Evolutionary conservation across 2,888 invertebrate genomes (phyloP), one percentile per base, ranked within the genome.

Genomic region (Cataglyphis rosenhaueri): DNA sequence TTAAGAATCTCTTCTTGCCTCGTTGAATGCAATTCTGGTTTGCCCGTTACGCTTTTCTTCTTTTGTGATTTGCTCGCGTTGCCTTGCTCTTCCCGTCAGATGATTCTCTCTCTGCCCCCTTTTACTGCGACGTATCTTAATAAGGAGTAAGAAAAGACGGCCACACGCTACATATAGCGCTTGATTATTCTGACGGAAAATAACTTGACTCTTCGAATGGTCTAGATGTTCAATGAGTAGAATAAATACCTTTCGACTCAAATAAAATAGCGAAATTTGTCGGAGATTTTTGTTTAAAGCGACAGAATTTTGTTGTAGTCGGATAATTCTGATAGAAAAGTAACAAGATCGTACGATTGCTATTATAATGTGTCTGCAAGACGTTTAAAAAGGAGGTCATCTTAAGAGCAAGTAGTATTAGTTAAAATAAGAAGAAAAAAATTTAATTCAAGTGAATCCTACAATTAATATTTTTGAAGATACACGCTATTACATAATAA

Each of bases 1-100:
- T 66, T 55, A 52, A 82, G 82, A 66, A 73, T 44, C 73, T 74
- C 64, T 82, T 73, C 74, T 82, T 83, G 82, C 73, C 55, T 48
- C 48, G 52, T 41, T 66, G 66, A 62, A 52, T 73, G 73, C 82
- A 61, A 83, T 66, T 66, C 62, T 32, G 48, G n/a, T 59, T 32
- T 41, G 59, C 25, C 76, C 66, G 59, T 82, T 66, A 66, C 66
- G 82, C 59, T 78, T 68, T 65, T 55, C 55, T 55, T 21, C 75
- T 32, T 21, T n/a, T 8, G 57, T 74, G 55, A 44, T 65, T 81
- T 59, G 64, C 57, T 83, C 65, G 55, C 81, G 59, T 35, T 81
- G 65, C 65, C 65, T 70, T 48, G 38, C 81, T 48, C 48, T 68
- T 73, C 57, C 71, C 65, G 32, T 64, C 32, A 64, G 57, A 57